phyloP scores from a whole-genome alignment of 2,113 vertebrate species.

The Progne subis region DNA sequence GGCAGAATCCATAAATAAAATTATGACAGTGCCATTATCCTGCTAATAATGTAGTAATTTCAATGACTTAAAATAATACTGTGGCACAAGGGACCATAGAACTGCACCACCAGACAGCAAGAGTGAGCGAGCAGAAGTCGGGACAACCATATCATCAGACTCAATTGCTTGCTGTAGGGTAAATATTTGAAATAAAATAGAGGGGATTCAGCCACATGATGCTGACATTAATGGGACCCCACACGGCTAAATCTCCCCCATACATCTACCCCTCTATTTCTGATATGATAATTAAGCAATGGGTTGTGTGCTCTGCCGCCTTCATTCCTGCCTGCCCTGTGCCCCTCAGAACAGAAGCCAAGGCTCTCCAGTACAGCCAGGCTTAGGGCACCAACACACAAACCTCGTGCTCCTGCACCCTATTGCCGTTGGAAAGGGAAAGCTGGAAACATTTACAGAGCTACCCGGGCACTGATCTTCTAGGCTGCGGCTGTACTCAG shows the following conservation, averaged over 20 bases:
- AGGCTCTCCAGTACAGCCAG: background rate
- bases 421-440: background rate
- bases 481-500: slow-evolving; percentile 11
- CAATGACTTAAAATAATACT: background rate
- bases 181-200: background rate
- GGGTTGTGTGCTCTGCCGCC: background rate
- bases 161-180: background rate
- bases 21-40: background rate
- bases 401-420: background rate
- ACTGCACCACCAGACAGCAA: background rate
- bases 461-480: slow-evolving; percentile 10
- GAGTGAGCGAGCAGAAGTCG: rapidly evolving
- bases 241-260: background rate
- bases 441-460: background rate
- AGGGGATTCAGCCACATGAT: background rate
- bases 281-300: slow-evolving; percentile 3
- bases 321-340: background rate
- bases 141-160: background rate
- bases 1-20: background rate
- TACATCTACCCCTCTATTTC: background rate
- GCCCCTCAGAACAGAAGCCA: background rate
- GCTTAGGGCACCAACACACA: slow-evolving; percentile 1
- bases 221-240: background rate
- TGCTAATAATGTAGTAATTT: background rate
- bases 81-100: background rate